A percentile compares a stretch with the other conserved stretches of the same genome.
Evolutionary conservation across 2,797 vertebrate species (phyloP).

Genomic region (Poliocrania exsul): DNA sequence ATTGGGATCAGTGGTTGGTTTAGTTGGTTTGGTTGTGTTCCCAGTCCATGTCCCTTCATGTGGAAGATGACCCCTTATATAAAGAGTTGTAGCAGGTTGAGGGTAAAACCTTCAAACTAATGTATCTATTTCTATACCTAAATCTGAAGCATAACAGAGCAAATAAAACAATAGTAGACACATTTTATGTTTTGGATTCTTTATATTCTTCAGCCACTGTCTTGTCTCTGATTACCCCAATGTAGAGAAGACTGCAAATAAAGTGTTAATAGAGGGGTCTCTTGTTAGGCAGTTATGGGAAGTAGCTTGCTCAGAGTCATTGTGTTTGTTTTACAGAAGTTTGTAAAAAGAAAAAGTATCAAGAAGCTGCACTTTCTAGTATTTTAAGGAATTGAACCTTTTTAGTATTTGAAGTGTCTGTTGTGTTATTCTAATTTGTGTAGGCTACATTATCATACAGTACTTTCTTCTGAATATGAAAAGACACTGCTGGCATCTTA

Average conservation of each 20-base stretch:
- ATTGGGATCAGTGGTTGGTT: rapidly evolving
- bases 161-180: not conserved
- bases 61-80: not conserved
- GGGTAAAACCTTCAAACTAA: not conserved
- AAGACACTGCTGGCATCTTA: not conserved
- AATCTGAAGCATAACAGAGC: not conserved
- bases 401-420: not conserved
- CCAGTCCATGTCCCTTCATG: not conserved
- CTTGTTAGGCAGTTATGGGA: not conserved
- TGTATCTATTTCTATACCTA: not conserved
- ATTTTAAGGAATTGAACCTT: not conserved
- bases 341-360: not conserved
- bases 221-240: not conserved
- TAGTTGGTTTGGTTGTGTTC: not conserved
- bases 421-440: not conserved
- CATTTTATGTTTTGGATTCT: not conserved
- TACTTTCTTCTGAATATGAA: not conserved
- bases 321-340: not conserved
- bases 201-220: not conserved
- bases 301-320: not conserved
- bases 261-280: not conserved
- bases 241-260: not conserved
- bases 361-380: not conserved
- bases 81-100: not conserved
- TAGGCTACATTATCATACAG: not conserved